A percentile compares a stretch with the other conserved stretches of the same genome.
Conservation (phyloP, 2,888 invertebrate genomes). For the Drosophila borborema region DNA sequence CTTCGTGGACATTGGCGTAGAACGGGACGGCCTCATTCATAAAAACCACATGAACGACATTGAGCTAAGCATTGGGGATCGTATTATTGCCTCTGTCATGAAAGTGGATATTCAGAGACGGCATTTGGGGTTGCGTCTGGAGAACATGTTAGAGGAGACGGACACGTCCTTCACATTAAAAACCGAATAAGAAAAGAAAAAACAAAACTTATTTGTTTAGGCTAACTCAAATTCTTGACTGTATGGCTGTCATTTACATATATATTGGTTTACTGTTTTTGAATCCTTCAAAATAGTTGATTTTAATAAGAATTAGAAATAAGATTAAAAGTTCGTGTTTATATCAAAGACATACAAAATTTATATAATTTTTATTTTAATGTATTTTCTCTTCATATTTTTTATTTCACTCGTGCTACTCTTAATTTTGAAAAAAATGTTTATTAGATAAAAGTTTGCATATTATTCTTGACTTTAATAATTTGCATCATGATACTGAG, state of each 20-base stretch:
- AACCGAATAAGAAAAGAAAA: constrained; percentile 43
- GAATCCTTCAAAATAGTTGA: no score
- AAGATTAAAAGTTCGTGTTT: neutral
- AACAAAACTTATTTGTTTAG: neutral
- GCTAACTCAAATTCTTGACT: neutral
- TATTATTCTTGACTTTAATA: neutral
- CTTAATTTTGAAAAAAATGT: neutral
- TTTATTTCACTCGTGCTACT: neutral
- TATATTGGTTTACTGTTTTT: neutral
- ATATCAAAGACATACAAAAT: neutral
- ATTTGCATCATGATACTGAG: neutral
- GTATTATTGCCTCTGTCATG: constrained; percentile 89
- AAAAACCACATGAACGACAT: constrained; percentile 87
- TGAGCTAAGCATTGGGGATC: constrained; percentile 88
- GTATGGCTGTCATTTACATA: neutral
- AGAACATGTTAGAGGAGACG: constrained; percentile 76
- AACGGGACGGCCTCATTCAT: constrained; percentile 90
- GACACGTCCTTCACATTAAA: constrained; percentile 80
- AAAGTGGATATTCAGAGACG: constrained; percentile 87
- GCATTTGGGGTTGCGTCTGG: constrained; percentile 87
- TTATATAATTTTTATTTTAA: neutral
- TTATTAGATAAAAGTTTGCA: neutral
- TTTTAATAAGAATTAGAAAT: neutral
- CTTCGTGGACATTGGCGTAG: constrained; percentile 94
- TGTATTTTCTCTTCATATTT: neutral